A percentile compares a stretch with the other conserved stretches of the same genome.
Conservation (phyloP, 2,797 vertebrate species). For the Danio kyathit region DNA sequence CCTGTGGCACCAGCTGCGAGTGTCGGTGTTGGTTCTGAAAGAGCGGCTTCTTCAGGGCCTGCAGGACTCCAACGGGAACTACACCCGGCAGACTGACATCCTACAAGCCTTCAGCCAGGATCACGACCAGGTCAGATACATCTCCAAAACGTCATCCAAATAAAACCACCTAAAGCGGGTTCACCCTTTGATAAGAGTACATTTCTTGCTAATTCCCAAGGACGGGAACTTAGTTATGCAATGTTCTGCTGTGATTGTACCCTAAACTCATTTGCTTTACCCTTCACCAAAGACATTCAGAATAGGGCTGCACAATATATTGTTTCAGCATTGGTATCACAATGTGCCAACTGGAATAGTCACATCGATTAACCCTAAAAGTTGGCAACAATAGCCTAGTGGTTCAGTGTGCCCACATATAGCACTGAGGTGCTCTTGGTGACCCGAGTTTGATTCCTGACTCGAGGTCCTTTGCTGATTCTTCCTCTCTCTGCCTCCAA, state of each 20-base stretch:
- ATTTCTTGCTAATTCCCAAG: conserved; percentile 7
- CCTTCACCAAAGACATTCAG: conserved; percentile 30
- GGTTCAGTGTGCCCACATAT: too few relatives aligned
- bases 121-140: conserved; percentile 82
- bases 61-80: conserved; percentile 99
- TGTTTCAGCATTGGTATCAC: too few relatives aligned
- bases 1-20: conserved; percentile 97
- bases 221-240: conserved; percentile 12
- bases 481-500: too few relatives aligned
- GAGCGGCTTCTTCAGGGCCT: conserved; percentile 96
- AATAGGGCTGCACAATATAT: too few relatives aligned
- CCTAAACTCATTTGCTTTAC: background rate
- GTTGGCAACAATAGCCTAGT: too few relatives aligned
- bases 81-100: conserved; percentile 95
- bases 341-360: too few relatives aligned
- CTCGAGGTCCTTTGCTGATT: too few relatives aligned
- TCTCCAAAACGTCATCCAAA: conserved; percentile 13
- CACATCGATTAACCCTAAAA: too few relatives aligned
- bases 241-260: background rate
- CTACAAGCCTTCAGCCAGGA: conserved; percentile 96
- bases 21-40: conserved; percentile 95
- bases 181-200: background rate
- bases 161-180: conserved; percentile 10
- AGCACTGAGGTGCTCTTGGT: too few relatives aligned
- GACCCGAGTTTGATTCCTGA: too few relatives aligned